A percentile compares a stretch with the other conserved stretches of the same genome.
Evolutionary conservation across 1,140 invertebrate genomes (phyloP).

Genomic region (Frieseomelitta varia): DNA sequence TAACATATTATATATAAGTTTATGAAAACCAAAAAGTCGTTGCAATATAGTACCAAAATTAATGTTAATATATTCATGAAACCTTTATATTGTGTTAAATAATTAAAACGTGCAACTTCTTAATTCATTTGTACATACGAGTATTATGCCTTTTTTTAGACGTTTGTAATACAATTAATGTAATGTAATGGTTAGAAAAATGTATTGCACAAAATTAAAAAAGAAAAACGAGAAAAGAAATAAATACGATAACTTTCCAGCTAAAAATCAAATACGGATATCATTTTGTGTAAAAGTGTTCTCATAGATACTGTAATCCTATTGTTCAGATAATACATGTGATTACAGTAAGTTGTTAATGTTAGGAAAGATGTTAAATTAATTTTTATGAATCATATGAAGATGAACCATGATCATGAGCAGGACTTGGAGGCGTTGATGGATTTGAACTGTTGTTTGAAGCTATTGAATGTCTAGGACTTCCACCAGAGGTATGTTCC

Average conservation of each 20-base stretch:
- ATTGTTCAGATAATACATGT: slow-evolving; percentile 25
- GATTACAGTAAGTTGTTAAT: slow-evolving; percentile 34
- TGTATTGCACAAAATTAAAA: slow-evolving; percentile 44
- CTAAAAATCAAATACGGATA: slow-evolving; percentile 46
- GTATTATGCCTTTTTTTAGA: slow-evolving; percentile 45
- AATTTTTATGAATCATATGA: slow-evolving; percentile 84
- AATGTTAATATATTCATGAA: not conserved
- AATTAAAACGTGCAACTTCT: slow-evolving; percentile 24
- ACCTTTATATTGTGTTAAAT: slow-evolving; percentile 9
- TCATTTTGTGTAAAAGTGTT: slow-evolving; percentile 20
- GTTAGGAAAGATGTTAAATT: slow-evolving; percentile 41
- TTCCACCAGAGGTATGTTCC: slow-evolving; percentile 83
- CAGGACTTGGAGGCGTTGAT: slow-evolving; percentile 89
- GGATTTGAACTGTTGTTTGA: slow-evolving; percentile 92
- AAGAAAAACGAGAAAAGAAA: slow-evolving; percentile 31
- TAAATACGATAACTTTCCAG: slow-evolving; percentile 48
- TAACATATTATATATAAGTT: slow-evolving; percentile 61
- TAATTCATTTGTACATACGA: slow-evolving; percentile 11
- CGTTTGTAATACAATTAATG: slow-evolving; percentile 5
- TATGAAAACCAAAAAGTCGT: slow-evolving; percentile 53
- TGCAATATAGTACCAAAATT: slow-evolving; percentile 29
- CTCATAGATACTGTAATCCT: slow-evolving; percentile 42
- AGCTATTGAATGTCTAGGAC: slow-evolving; percentile 89
- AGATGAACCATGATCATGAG: slow-evolving; percentile 88
- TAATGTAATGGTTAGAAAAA: slow-evolving; percentile 16